These are phyloP conservation scores for Limosa lapponica DNA, from an alignment of 2,797 vertebrate species.

Conservation along the genomic window DNA sequence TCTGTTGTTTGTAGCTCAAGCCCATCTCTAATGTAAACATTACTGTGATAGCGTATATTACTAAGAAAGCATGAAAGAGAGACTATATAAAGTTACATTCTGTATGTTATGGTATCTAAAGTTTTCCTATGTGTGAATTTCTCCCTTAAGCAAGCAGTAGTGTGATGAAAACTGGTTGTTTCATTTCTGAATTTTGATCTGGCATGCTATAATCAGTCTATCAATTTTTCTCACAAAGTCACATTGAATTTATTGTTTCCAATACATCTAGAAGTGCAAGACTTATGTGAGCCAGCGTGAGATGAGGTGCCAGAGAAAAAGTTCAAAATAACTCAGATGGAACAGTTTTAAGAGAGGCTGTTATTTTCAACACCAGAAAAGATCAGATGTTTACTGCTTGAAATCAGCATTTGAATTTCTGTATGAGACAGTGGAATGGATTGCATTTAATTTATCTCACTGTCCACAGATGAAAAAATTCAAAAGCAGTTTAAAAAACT, in stretches of 20 bases:
- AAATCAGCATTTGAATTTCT: background rate
- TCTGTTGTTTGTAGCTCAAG: background rate
- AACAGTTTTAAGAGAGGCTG: background rate
- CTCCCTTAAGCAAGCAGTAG: background rate
- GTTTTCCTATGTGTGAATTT: background rate
- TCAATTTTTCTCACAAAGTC: slow-evolving; percentile 8
- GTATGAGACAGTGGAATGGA: background rate
- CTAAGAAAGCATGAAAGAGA: background rate
- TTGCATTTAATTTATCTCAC: background rate
- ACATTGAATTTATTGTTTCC: slow-evolving; percentile 38
- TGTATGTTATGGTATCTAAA: background rate
- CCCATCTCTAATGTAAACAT: background rate
- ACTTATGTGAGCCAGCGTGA: background rate
- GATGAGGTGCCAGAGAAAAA: background rate
- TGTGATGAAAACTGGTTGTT: background rate
- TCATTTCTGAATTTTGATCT: slow-evolving; percentile 1
- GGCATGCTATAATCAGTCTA: slow-evolving; percentile 20
- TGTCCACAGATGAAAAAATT: background rate
- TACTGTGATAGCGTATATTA: background rate
- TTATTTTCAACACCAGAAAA: background rate
- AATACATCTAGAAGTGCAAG: background rate
- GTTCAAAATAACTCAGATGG: background rate
- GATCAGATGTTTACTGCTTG: background rate
- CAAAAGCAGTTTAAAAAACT: background rate
- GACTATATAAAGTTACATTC: background rate